Evolutionary conservation across 92 coral and sea anemone species (phyloP), one percentile per base, ranked within the genome.

Genomic region (Nematostella vectensis): DNA sequence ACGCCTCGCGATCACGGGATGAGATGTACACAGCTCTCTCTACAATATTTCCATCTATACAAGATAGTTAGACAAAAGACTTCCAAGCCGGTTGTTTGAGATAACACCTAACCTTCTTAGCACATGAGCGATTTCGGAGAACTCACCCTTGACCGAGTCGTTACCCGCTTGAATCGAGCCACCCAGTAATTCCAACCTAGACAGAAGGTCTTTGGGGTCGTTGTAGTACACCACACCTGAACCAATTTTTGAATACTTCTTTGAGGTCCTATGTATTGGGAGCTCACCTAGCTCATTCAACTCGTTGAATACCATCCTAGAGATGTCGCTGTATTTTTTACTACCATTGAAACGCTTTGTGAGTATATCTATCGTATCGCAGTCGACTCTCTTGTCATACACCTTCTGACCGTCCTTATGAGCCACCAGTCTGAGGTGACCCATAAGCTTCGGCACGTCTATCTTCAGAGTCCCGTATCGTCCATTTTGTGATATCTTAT

Each of bases 11-110:
- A 31, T 69, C 47, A 4, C 50, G 17, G 13, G 56, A 42, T 27
- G 65, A 55, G 8, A 67, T 47, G 23, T 55, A 42, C 3, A 67
- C 56, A 25, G 72, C 62, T 66, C 58, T 29, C 47, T 67, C 73
- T 10, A 28, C 45, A n/a, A 20, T 27, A 8, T 1, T 37, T 0
- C 11, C 18, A 22, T 29, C 38, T 49, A 69, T 18, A 69, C 29
- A 25, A 50, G 21, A 59, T 59, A 59, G 29, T 69, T 58, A 11
- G 48, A 48, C 0, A 59, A 23, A 2, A 69, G 22, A 17, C 22
- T 15, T 15, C 39, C 27, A 0, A 69, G 50, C 37, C 50, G 59
- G 49, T 50, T 17, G 18, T 49, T 39, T 0, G 47, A 24, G 0
- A 69, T 17, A 2, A 16, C 27, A 1, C 40, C 23, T 0, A 69